Base-by-base conservation (phyloP, 2,113 vertebrate species). In the Rutilus rutilus region DNA sequence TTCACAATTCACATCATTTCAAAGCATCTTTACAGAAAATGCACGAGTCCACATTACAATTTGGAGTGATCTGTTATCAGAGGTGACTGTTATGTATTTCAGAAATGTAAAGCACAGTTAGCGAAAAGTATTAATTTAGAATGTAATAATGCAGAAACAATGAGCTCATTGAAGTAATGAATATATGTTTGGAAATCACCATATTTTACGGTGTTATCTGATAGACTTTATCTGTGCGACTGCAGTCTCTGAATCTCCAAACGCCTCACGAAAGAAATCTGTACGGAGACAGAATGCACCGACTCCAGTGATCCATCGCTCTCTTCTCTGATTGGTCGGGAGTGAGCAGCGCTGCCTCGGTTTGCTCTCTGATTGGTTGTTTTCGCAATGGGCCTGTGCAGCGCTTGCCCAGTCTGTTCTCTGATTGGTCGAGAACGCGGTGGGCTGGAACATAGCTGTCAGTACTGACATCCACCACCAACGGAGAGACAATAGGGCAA, bases 401-500 rank as follows among this genome's bases (percentile, higher is more conserved):
- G 73, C 21, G 73, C 78, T 30, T 14, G 30, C 75, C 85, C 52
- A 10, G 21, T 4, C 36, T 65, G 64, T 65, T 33, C n/a, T 86
- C 69, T 78, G 73, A 88, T 88, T 89, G 82, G 88, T 59, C 39
- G 64, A 59, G 4, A 15, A 39, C 7, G 36, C n/a, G 69, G 45
- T 82, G 88, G 87, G 89, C 62, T 36, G 85, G 82, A 33, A 27
- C 47, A 83, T 47, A 33, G 19, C 45, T 74, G 30, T 86, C 77
- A 71, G 15, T 82, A 27, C n/a, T 14, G 71, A 47, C 67, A 64
- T 62, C 36, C 9, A 77, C 64, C 6, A 78, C 27, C 60, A 90
- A 0, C 65, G 47, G 75, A 25, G 84, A 92, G 91, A 93, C 91
- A 94, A 93, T 91, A 94, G 91, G 85, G 83, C 76, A 82, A n/a